Evolutionary conservation across 1,140 invertebrate species (phyloP).

Genomic region (Rhysida immarginata): DNA sequence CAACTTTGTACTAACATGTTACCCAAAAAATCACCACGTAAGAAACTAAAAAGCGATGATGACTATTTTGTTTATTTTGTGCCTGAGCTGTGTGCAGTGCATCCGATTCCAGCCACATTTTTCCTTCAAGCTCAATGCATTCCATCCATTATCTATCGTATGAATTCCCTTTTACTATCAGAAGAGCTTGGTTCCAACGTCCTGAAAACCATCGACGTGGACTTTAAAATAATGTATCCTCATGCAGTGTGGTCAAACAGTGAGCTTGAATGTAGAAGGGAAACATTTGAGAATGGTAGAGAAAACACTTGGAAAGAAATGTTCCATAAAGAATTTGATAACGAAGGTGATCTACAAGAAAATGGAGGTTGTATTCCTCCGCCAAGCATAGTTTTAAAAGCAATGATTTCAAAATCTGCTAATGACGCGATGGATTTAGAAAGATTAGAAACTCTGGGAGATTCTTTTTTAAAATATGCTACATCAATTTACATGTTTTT

Average conservation of each 20-base stretch:
- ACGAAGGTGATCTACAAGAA: background rate
- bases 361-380: conserved; percentile 15
- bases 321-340: background rate
- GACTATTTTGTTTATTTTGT: conserved; percentile 19
- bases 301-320: background rate
- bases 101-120: conserved; percentile 29
- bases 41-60: conserved; percentile 5
- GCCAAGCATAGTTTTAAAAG: conserved; percentile 34
- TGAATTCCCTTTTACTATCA: conserved; percentile 28
- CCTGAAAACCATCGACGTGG: background rate
- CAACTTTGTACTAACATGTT: background rate
- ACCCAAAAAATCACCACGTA: background rate
- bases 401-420: conserved; percentile 51
- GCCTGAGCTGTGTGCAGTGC: conserved; percentile 33
- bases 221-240: background rate
- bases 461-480: conserved; percentile 73
- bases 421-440: conserved; percentile 69
- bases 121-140: conserved; percentile 31
- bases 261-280: background rate
- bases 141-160: conserved; percentile 30
- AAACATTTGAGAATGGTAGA: background rate
- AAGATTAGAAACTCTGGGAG: conserved; percentile 67
- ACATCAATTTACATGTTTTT: conserved; percentile 53
- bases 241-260: background rate
- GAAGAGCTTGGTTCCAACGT: conserved; percentile 21